Base-by-base conservation (phyloP, 2,888 invertebrate genomes). In the Oithona nana region DNA sequence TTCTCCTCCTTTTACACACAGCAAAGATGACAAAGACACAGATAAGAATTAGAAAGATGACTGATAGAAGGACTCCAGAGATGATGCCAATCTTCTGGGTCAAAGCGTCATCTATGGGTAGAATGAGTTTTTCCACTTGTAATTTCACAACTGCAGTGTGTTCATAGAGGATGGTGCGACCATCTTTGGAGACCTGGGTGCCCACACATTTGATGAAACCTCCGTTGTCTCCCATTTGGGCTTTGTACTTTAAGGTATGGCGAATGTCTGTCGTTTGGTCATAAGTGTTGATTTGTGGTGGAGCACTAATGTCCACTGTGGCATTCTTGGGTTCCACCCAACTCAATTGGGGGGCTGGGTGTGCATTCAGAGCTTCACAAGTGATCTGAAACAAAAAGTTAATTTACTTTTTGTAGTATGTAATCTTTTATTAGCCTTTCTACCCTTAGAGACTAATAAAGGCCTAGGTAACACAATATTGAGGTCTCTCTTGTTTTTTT, bases 131-230 rank as follows among this genome's bases (percentile, higher is more conserved):
- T 13, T 59, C 59, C 49, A 59, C 50, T 16, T 50, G 24, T 13
- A 59, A 28, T 26, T 59, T 48, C n/a, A 59, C 11, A 3, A 29
- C 11, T 13, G 59, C 59, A 20, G 59, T 28, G 26, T n/a, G 22
- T 28, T 59, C 59, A 24, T 59, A 59, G n/a, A 59, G 59, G 16
- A 59, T 50, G 6, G 50, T 59, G 22, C 59, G 59, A 49, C 59
- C 59, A 26, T 59, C 59, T 2, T 50, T 48, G 24, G 24, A 48
- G 28, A 59, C 20, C 24, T 59, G 59, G n/a, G 59, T 49, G 3
- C 28, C 59, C n/a, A 59, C 26, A 28, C 59, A 59, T 24, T n/a
- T 48, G 39, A 59, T 59, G 13, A 28, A 24, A 22, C 26, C 20
- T n/a, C 50, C 28, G 28, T 59, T 59, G 59, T 59, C 59, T 24